Base-by-base conservation (phyloP, 2,797 vertebrate genomes). In the Hylomyscus alleni region DNA sequence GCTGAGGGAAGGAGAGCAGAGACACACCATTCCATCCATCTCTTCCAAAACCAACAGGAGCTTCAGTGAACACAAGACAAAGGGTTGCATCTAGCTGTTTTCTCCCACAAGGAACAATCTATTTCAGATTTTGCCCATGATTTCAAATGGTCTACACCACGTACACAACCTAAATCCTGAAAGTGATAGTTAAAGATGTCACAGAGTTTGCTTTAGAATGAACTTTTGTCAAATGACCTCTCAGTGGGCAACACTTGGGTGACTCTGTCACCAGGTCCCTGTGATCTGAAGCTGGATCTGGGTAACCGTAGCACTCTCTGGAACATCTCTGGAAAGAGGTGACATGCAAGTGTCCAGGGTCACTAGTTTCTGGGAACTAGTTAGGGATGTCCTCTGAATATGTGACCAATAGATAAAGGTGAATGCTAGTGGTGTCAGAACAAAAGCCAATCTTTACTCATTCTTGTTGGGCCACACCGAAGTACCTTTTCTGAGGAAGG, bases 51-150 rank as follows among this genome's bases (percentile, higher is more conserved):
- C 15, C 29, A 37, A 3, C 10, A 20, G 80, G 84, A 67, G 60
- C 20, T 20, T 47, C 44, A 5, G 29, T 3, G 10, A 44, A 6
- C 73, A 76, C 78, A 5, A 47, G 31, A 12, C 37, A 56, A 78
- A 67, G 34, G 26, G 11, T 58, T 14, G 1, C 0, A 0, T 0
- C 3, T 0, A 31, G n/a, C 5, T 77, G 54, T n/a, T 29, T 52
- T 82, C 82, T 82, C 14, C 1, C 6, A 29, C 0, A 37, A 6
- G 11, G 44, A 76, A n/a, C 3, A 3, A 52, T 20, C 31, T 9
- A 3, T 29, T n/a, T 73, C 24, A 31, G 78, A 10, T 15, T 72
- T 92, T 81, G 26, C 13, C 0, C 0, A 0, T 2, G 37, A 47
- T 14, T 19, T 56, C 34, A 17, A 76, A 14, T 1, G 50, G 40